These are phyloP conservation scores for Mustela nigripes DNA, from an alignment of 2,113 vertebrate genomes.

Conservation along the genomic window DNA sequence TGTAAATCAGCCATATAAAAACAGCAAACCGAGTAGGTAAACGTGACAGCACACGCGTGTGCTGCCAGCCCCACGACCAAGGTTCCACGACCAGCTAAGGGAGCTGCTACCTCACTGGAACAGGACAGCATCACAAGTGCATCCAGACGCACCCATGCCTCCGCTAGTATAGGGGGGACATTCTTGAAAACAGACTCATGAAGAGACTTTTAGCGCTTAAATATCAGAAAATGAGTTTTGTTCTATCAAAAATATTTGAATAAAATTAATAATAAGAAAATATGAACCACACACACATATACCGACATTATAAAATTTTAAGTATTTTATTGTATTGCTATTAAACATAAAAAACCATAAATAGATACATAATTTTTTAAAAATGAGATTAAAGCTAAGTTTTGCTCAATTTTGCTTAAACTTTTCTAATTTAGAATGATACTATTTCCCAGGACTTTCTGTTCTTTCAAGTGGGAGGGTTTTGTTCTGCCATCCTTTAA, in stretches of 20 bases:
- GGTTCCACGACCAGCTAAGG: neutral
- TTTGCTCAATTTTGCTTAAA: neutral
- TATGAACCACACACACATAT: neutral
- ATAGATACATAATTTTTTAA: neutral
- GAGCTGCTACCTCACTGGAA: neutral
- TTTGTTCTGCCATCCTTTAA: slow-evolving; percentile 40
- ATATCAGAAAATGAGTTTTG: slow-evolving; percentile 15
- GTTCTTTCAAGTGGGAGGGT: neutral
- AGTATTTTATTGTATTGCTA: neutral
- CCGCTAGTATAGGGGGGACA: neutral
- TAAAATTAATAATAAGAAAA: neutral
- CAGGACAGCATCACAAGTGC: neutral
- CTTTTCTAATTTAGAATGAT: neutral
- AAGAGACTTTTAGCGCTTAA: neutral
- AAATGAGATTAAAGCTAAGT: neutral
- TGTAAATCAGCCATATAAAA: neutral
- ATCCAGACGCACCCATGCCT: neutral
- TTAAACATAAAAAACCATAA: neutral
- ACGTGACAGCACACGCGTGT: neutral
- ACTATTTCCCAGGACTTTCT: neutral
- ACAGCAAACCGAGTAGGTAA: neutral
- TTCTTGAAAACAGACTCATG: neutral
- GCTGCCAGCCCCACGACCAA: rapidly evolving
- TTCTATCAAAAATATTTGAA: neutral
- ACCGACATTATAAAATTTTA: neutral